Percentiles rank a stretch among this genome's conserved stretches.
These are phyloP conservation scores for Sebastes matsubarae DNA, from an alignment of 2,797 vertebrate species.

Conservation along the genomic window DNA sequence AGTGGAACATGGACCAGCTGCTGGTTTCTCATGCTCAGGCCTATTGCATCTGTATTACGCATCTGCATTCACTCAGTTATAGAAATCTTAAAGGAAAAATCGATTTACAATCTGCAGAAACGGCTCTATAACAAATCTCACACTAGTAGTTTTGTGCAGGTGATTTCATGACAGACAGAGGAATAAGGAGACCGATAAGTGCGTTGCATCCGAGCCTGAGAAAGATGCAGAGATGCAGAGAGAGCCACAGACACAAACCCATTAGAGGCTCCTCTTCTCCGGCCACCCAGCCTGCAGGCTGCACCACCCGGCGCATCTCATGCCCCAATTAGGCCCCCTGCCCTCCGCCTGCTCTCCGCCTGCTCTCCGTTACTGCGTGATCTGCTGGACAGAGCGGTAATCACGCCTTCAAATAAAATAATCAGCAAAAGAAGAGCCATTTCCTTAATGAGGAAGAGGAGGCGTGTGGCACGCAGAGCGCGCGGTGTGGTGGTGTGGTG, in stretches of 20 bases:
- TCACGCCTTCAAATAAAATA: constrained; percentile 99
- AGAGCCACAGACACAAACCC: constrained; percentile 48
- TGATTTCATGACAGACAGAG: constrained; percentile 92
- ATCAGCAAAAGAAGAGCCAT: constrained; percentile 99
- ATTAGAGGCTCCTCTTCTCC: constrained; percentile 71
- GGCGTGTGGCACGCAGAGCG: constrained; percentile 94
- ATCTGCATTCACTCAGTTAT: constrained; percentile 91
- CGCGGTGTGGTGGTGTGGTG: constrained; percentile 87
- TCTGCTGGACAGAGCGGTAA: constrained; percentile 96
- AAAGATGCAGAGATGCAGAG: constrained; percentile 27
- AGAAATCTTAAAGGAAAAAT: constrained; percentile 95
- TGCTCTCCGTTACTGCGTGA: constrained; percentile 94
- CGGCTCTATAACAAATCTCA: constrained; percentile 91
- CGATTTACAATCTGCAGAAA: constrained; percentile 94
- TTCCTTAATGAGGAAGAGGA: constrained; percentile 97
- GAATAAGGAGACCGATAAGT: constrained; percentile 89
- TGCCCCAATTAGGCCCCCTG: constrained; percentile 93
- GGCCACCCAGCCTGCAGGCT: constrained; percentile 77
- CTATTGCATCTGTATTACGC: constrained; percentile 12
- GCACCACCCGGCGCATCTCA: constrained; percentile 88
- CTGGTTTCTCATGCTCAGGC: constrained; percentile 24
- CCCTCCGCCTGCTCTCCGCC: constrained; percentile 92
- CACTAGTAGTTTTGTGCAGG: constrained; percentile 90
- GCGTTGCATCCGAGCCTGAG: constrained; percentile 86
- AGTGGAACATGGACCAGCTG: constrained; percentile 11